These are phyloP conservation scores for Chamaetylas fuelleborni DNA, from an alignment of 2,113 vertebrate species.

Conservation along the genomic window DNA sequence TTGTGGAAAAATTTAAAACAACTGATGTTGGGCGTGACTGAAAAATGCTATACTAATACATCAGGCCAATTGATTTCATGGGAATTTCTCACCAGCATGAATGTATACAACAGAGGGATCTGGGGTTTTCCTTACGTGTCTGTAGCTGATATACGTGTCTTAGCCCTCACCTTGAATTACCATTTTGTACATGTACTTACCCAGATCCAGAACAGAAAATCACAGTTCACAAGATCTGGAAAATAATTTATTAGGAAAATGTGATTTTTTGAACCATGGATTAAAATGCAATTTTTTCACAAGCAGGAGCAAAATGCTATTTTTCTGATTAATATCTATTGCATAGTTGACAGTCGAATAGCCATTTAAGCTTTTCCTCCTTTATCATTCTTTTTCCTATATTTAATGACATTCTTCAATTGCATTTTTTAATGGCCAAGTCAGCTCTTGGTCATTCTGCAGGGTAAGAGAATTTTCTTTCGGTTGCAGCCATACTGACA, in stretches of 20 bases:
- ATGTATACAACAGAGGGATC: not conserved
- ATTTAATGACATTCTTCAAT: not conserved
- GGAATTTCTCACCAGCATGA: not conserved
- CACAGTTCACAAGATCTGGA: not conserved
- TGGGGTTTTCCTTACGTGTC: not conserved
- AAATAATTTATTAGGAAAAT: not conserved
- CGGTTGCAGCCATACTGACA: slow-evolving; percentile 38
- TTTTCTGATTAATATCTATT: not conserved
- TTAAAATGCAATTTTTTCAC: not conserved
- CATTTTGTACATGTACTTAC: not conserved
- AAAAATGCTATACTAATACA: not conserved
- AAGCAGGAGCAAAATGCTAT: not conserved
- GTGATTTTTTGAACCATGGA: not conserved
- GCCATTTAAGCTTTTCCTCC: slow-evolving; percentile 10
- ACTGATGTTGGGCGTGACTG: not conserved
- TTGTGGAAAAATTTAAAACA: slow-evolving; percentile 11
- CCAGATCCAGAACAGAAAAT: not conserved
- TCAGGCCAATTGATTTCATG: not conserved
- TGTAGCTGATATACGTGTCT: accelerated
- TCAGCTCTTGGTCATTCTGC: slow-evolving; percentile 32
- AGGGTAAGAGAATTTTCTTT: slow-evolving; percentile 55
- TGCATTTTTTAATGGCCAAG: not conserved
- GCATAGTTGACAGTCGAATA: not conserved
- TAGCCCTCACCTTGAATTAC: not conserved
- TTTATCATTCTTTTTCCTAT: not conserved